Percentiles rank a stretch among this genome's conserved stretches.
phyloP scores from a whole-genome alignment of 2,113 vertebrate genomes.

The Oxyruncus cristatus region DNA sequence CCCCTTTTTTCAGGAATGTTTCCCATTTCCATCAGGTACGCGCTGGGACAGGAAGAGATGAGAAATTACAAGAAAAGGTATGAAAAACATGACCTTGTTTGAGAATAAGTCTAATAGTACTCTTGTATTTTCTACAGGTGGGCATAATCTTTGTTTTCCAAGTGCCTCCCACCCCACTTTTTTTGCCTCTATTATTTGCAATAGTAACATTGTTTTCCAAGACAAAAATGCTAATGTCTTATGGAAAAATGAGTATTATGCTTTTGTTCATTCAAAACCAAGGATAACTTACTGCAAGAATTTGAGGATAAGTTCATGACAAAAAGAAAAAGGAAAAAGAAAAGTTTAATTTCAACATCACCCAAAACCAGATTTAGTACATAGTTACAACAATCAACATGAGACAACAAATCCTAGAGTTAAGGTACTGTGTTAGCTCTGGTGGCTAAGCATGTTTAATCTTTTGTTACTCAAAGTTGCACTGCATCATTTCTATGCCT shows the following conservation, averaged over 20 bases:
- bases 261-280: neutral
- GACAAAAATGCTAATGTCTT: neutral
- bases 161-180: neutral
- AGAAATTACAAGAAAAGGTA: neutral
- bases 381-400: neutral
- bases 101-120: neutral
- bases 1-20: neutral
- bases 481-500: neutral
- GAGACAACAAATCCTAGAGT: neutral
- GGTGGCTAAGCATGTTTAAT: neutral
- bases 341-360: neutral
- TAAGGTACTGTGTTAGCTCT: neutral
- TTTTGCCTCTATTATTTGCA: neutral
- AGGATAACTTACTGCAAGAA: neutral
- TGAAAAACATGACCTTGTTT: neutral
- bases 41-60: neutral
- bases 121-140: neutral
- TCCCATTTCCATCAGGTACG: neutral
- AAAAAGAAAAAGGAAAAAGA: neutral
- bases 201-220: neutral
- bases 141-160: neutral
- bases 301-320: neutral
- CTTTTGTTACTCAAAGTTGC: neutral
- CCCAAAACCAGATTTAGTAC: neutral
- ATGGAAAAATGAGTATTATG: neutral